Percentiles rank a stretch among this genome's conserved stretches.
These are phyloP conservation scores for Nestor notabilis DNA, from an alignment of 2,113 vertebrate genomes.

Conservation along the genomic window DNA sequence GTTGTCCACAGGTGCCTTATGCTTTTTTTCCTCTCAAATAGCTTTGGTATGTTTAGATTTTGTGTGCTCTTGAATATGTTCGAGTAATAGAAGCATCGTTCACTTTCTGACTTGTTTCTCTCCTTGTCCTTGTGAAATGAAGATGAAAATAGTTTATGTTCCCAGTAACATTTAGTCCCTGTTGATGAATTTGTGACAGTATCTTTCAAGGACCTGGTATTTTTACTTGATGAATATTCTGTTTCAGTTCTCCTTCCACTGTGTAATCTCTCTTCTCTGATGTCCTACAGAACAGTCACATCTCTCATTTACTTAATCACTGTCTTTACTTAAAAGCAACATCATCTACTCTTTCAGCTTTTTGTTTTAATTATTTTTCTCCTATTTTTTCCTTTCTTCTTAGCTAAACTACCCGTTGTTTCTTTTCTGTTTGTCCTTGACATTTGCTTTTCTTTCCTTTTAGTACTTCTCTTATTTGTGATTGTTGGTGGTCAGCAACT, in stretches of 20 bases:
- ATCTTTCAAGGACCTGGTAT: not conserved
- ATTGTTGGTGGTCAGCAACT: not conserved
- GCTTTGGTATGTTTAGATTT: not conserved
- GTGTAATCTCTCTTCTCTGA: not conserved
- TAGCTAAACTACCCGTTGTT: not conserved
- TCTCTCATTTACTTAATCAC: not conserved
- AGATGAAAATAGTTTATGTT: not conserved
- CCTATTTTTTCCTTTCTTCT: not conserved
- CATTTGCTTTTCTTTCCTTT: not conserved
- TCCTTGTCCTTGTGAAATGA: not conserved
- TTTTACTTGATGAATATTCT: not conserved
- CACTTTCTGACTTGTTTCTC: not conserved
- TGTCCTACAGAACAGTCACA: not conserved
- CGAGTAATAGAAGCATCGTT: not conserved
- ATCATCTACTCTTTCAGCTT: not conserved
- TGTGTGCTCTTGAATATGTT: not conserved
- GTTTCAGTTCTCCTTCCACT: not conserved
- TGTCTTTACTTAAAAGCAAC: not conserved
- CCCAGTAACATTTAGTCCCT: not conserved
- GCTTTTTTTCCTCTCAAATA: not conserved
- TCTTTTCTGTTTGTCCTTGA: not conserved
- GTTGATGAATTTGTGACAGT: not conserved
- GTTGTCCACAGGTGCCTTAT: not conserved
- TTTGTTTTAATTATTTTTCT: not conserved
- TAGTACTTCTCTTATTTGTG: not conserved